Percentiles rank a stretch among this genome's conserved stretches.
Conservation (phyloP, 2,888 invertebrate species). For the Congeria kusceri region DNA sequence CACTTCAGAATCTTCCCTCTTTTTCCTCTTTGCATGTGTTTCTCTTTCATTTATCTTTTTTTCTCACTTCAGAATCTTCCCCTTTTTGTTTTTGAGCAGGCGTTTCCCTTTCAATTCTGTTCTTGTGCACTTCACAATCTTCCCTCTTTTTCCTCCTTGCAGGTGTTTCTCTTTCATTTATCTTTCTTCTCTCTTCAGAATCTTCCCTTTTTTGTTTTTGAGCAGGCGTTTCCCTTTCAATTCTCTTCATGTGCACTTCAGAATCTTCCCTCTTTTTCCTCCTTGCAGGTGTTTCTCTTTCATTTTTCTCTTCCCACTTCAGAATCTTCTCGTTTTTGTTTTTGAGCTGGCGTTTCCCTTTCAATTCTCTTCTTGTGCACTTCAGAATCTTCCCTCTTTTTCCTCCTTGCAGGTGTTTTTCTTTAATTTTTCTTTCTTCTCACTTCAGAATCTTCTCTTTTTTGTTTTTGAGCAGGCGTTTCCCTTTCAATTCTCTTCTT, state of each 20-base stretch:
- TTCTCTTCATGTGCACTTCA: not conserved
- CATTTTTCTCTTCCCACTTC: slow-evolving; percentile 2
- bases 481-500: slow-evolving; percentile 12
- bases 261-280: slow-evolving; percentile 5
- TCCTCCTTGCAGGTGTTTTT: too few species aligned
- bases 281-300: too few species aligned
- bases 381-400: slow-evolving; percentile 4
- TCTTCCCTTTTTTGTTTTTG: slow-evolving; percentile 8
- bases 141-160: not conserved
- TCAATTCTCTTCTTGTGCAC: not conserved
- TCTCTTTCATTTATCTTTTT: too few species aligned
- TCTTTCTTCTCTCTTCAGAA: slow-evolving; percentile 8
- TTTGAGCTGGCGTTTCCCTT: slow-evolving; percentile 11
- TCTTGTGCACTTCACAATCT: not conserved
- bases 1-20: slow-evolving; percentile 7
- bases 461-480: not conserved
- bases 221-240: slow-evolving; percentile 7
- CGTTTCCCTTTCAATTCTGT: slow-evolving; percentile 2
- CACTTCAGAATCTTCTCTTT: too few species aligned
- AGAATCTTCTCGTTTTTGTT: slow-evolving; percentile 1
- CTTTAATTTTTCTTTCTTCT: not conserved
- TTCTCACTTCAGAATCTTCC: slow-evolving; percentile 7
- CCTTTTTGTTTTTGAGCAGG: not conserved
- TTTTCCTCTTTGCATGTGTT: too few species aligned
- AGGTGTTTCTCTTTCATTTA: slow-evolving; percentile 10